Evolutionary conservation across 2,797 vertebrate species (phyloP), one percentile per base, ranked within the genome.

Genomic region (Holocentrus rufus): DNA sequence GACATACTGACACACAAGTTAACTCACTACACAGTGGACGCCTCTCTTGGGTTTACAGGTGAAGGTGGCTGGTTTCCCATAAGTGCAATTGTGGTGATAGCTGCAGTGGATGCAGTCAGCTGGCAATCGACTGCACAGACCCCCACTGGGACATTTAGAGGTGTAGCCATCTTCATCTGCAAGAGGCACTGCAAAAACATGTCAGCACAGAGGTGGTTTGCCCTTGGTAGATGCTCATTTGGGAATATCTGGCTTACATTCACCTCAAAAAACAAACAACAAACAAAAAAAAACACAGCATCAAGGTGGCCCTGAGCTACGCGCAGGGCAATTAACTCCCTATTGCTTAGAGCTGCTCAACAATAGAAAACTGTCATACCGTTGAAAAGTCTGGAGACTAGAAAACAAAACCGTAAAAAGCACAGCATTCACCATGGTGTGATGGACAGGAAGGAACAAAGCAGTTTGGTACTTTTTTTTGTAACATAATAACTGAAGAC

Each of bases 11-110:
- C n/a, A 27, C 13, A 20, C 6, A 55, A 15, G 3, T 18, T 10
- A 52, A 95, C 97, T 96, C 89, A 99, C 98, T 74, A 94, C 65
- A 79, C 98, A 99, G 39, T 96, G 95, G 50, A 99, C 94, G 0
- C 93, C 94, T 9, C 92, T 92, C 67, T 93, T 96, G 81, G 95
- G 85, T 57, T 72, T 91, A 84, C 98, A 99, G 81, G 91, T 92
- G 88, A 97, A 98, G 50, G 90, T 81, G 1, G 91, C 90, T 0
- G 83, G 87, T 74, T 94, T 97, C 74, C 95, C 96, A 54, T 98
- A 99, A n/a, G 91, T 74, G 82, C 98, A 99, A 82, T 97, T 97
- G 85, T 92, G 91, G 50, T 97, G 96, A 20, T 93, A 95, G 39
- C 76, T 90, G 75, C 97, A 99, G 0, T 85, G 90, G 74, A 98